phyloP scores from a whole-genome alignment of 2,797 vertebrate species.

The Podarcis siculus region DNA sequence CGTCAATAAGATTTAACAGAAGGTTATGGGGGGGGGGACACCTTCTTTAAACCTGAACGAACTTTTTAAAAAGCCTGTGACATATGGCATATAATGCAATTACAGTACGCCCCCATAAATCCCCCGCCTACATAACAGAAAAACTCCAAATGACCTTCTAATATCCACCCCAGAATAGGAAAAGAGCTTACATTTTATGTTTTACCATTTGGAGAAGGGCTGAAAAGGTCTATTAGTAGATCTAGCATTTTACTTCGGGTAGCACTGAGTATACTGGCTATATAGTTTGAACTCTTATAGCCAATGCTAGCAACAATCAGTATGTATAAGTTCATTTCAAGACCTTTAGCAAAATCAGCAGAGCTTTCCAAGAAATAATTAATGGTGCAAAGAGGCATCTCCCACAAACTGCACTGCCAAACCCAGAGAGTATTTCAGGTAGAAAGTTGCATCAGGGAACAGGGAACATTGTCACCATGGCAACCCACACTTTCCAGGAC shows the following conservation, averaged over 20 bases:
- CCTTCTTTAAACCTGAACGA: constrained; percentile 38
- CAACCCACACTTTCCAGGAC: not conserved
- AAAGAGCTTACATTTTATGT: not conserved
- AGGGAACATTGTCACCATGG: not conserved
- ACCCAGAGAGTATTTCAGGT: not conserved
- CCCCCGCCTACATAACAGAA: constrained; percentile 23
- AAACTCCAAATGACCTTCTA: constrained; percentile 55
- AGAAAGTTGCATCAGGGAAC: too few species aligned
- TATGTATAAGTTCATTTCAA: not conserved
- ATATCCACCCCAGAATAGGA: constrained; percentile 32
- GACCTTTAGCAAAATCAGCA: fast-evolving
- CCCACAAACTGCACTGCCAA: not conserved
- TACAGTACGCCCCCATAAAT: constrained; percentile 42
- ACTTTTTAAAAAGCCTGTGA: constrained; percentile 48
- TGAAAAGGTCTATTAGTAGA: constrained; percentile 14
- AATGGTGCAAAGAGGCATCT: not conserved
- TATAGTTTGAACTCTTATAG: not conserved
- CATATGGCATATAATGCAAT: constrained; percentile 47
- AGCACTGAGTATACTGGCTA: not conserved
- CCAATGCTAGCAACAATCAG: not conserved
- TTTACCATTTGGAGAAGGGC: constrained; percentile 18
- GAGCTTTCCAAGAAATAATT: not conserved
- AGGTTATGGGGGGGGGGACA: not conserved
- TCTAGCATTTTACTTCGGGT: not conserved
- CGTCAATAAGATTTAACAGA: constrained; percentile 35